These are phyloP conservation scores for Nannospalax galili DNA, from an alignment of 2,113 vertebrate species.

Conservation along the genomic window DNA sequence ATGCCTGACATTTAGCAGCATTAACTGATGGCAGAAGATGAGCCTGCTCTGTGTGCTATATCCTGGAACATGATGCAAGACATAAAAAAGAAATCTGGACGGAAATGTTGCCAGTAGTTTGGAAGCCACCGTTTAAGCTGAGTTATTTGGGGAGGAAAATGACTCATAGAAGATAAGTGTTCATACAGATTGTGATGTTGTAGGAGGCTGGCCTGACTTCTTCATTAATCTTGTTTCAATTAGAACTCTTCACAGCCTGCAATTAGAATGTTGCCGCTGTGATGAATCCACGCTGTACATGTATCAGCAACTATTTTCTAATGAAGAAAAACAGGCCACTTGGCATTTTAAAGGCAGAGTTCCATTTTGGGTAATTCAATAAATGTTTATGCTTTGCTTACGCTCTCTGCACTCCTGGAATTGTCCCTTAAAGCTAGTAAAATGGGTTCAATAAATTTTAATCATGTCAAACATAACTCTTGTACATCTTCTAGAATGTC, in stretches of 20 bases:
- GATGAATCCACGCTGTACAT: constrained; percentile 66
- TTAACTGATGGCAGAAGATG: constrained; percentile 85
- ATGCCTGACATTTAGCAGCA: constrained; percentile 87
- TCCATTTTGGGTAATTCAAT: constrained; percentile 65
- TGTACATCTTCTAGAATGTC: background rate
- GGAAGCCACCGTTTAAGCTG: constrained; percentile 80
- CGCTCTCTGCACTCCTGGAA: background rate
- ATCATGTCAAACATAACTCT: constrained; percentile 40
- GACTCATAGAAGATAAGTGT: constrained; percentile 77
- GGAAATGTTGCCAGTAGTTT: constrained; percentile 82
- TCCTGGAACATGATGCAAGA: constrained; percentile 84
- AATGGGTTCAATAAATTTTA: constrained; percentile 11
- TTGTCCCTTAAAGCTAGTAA: background rate
- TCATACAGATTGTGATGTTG: constrained; percentile 77
- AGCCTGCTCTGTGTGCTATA: constrained; percentile 80
- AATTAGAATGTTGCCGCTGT: constrained; percentile 73
- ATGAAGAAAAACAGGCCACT: constrained; percentile 67
- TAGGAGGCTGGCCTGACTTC: constrained; percentile 74
- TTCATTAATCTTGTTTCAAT: constrained; percentile 86
- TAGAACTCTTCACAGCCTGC: constrained; percentile 77
- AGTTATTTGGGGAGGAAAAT: constrained; percentile 80
- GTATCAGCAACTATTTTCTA: constrained; percentile 56
- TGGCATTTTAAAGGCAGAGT: constrained; percentile 74
- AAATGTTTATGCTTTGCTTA: constrained; percentile 19
- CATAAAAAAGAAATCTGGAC: constrained; percentile 81